Conservation (phyloP, 2,888 invertebrate species). For the Blera fallax region DNA sequence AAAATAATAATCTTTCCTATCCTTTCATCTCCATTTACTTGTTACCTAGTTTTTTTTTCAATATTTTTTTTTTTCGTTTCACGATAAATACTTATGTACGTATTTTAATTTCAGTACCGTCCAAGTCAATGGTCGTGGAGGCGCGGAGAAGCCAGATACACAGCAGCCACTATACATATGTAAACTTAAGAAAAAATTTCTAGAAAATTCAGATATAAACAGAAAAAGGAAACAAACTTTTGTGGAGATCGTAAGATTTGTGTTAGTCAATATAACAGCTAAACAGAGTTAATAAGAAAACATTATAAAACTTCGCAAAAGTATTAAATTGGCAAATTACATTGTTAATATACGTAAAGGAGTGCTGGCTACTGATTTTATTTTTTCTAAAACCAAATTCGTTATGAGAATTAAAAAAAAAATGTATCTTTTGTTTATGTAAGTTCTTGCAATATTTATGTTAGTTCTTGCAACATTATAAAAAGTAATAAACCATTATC, state of each 20-base stretch:
- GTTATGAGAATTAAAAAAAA: not conserved
- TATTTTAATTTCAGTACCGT: constrained; percentile 88
- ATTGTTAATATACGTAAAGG: not conserved
- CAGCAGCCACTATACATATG: constrained; percentile 97
- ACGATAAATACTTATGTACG: constrained; percentile 10
- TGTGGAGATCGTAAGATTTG: not conserved
- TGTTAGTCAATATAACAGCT: not conserved
- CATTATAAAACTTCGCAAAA: not conserved
- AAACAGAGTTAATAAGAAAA: not conserved
- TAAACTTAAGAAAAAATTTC: constrained; percentile 80
- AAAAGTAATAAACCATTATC: not conserved
- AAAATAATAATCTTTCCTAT: constrained; percentile 1
- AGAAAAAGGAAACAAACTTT: not conserved
- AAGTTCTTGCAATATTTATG: not conserved
- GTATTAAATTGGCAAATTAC: not conserved
- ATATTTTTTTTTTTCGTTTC: not conserved
- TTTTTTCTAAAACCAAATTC: not conserved
- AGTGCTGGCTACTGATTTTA: not conserved
- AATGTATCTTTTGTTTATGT: not conserved
- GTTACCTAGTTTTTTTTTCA: not conserved
- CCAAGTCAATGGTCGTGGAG: constrained; percentile 97
- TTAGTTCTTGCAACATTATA: not conserved
- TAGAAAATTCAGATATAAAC: constrained; percentile 43
- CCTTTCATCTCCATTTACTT: not conserved
- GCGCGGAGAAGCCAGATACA: constrained; percentile 95